Evolutionary conservation across 2,797 vertebrate genomes (phyloP).

Genomic region (Tokudaia muenninki): DNA sequence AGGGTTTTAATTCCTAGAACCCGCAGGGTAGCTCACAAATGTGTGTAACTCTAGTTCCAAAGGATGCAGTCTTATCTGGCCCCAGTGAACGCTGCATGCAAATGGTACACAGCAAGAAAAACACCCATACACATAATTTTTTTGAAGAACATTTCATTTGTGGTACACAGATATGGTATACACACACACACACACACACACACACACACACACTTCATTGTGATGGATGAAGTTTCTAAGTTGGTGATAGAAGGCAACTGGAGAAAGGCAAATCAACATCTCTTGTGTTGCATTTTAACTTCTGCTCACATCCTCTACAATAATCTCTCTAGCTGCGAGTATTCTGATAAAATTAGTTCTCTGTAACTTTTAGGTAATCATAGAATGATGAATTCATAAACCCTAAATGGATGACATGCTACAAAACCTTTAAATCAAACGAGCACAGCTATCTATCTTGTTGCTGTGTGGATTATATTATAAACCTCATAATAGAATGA

Average conservation of each 20-base stretch:
- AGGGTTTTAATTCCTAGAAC: background rate
- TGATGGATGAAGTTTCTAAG: background rate
- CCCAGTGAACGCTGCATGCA: background rate
- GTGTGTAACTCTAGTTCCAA: background rate
- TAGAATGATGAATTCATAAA: constrained; percentile 12
- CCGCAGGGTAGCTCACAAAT: background rate
- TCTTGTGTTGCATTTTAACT: background rate
- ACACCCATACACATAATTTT: background rate
- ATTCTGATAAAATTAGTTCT: background rate
- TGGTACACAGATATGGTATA: background rate
- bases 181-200: too few relatives aligned
- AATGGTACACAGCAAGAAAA: background rate
- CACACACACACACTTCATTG: background rate
- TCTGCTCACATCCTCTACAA: background rate
- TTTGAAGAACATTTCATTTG: background rate
- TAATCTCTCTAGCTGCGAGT: background rate
- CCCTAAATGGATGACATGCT: background rate
- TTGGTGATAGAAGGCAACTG: background rate
- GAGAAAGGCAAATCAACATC: background rate
- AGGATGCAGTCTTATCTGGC: background rate
- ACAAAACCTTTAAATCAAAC: background rate
- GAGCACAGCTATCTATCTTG: background rate
- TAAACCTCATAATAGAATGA: constrained; percentile 17
- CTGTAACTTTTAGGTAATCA: background rate
- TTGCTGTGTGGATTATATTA: background rate